Percentiles rank a stretch among this genome's conserved stretches.
phyloP scores from a whole-genome alignment of 2,797 vertebrate species.

The Schizopygopsis malacanthus region DNA sequence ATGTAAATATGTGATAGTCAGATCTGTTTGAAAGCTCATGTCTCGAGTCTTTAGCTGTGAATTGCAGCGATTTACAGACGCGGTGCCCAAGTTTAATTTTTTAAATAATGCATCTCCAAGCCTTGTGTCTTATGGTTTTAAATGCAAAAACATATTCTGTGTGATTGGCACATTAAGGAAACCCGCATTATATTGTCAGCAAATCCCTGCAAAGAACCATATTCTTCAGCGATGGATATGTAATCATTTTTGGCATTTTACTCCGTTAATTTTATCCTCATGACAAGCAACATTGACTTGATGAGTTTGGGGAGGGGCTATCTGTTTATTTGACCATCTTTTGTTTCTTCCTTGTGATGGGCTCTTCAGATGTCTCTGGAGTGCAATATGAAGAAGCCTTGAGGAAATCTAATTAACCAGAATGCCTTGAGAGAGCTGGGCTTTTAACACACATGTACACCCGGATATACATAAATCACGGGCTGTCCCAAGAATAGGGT shows the following conservation, averaged over 20 bases:
- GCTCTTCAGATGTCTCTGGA: conserved; percentile 46
- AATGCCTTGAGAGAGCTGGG: conserved; percentile 65
- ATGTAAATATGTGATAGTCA: neutral
- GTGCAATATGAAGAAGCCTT: conserved; percentile 58
- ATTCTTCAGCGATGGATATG: neutral
- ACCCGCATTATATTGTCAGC: neutral
- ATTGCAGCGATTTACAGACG: no score
- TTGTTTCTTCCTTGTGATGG: conserved; percentile 9
- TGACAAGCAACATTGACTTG: neutral
- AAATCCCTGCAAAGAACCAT: neutral
- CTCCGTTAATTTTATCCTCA: neutral
- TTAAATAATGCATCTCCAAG: neutral
- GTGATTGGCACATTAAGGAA: neutral
- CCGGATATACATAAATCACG: conserved; percentile 68
- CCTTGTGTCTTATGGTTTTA: neutral
- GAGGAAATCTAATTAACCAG: conserved; percentile 72
- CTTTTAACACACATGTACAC: conserved; percentile 45
- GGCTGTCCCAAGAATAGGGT: conserved; percentile 37
- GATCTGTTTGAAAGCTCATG: no score
- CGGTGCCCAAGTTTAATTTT: neutral
- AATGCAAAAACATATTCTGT: neutral
- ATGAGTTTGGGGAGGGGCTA: neutral
- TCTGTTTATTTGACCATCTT: neutral
- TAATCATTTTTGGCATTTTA: neutral
- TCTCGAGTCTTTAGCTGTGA: no score